phyloP scores from a whole-genome alignment of 2,113 vertebrate genomes.

The Oreochromis spilurus region DNA sequence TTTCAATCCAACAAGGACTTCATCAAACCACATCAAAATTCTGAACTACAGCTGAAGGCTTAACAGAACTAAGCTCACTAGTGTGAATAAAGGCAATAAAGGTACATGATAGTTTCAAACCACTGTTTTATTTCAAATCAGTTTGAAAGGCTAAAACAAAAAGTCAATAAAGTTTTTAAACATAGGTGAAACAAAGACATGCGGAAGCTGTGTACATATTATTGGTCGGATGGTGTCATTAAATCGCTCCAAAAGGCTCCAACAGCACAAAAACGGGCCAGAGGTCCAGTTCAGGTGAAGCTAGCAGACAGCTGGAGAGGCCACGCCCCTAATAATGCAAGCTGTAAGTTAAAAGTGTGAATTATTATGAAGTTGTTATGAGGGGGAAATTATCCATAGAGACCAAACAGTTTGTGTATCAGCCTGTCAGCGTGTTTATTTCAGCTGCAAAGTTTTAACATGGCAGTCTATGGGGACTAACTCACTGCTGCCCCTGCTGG shows the following conservation, averaged over 20 bases:
- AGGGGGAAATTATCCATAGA: accelerated
- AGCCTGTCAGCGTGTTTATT: neutral
- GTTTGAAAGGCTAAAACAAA: too few relatives aligned
- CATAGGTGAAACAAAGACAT: neutral
- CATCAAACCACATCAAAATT: neutral
- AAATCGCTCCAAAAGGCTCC: neutral
- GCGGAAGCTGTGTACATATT: too few relatives aligned
- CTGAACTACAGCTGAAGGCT: neutral
- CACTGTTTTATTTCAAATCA: too few relatives aligned
- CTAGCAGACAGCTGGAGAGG: neutral
- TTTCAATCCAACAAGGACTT: neutral
- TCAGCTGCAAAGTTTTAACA: neutral
- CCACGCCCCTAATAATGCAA: neutral
- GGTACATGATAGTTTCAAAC: too few relatives aligned
- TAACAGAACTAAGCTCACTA: neutral
- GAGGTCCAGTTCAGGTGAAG: neutral
- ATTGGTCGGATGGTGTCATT: neutral
- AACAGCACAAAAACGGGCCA: neutral
- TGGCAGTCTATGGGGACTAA: neutral
- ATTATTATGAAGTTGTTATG: neutral
- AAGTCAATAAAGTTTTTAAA: too few relatives aligned
- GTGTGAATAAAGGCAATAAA: too few relatives aligned
- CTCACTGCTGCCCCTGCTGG: neutral
- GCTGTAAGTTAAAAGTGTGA: neutral
- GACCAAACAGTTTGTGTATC: too few relatives aligned